A percentile compares a stretch with the other conserved stretches of the same genome.
Evolutionary conservation across 2,113 vertebrate species (phyloP).

Genomic region (Coryphaenoides rupestris): DNA sequence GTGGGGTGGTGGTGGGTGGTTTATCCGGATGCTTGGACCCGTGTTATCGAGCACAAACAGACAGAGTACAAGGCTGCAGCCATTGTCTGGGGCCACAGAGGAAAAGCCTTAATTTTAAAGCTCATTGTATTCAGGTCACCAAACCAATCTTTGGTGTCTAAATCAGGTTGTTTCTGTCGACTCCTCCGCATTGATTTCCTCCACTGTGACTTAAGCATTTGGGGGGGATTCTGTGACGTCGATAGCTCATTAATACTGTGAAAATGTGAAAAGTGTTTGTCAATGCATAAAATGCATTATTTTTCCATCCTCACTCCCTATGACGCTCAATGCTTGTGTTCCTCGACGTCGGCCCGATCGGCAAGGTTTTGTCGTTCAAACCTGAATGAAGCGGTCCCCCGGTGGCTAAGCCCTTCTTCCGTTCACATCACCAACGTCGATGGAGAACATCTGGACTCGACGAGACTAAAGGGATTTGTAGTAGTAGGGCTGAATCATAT

Average conservation of each 20-base stretch:
- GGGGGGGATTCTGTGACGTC: slow-evolving; percentile 9
- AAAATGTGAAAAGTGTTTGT: neutral
- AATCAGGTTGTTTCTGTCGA: slow-evolving; percentile 1
- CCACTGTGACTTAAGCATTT: slow-evolving; percentile 1
- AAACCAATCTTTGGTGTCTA: neutral
- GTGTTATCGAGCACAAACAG: slow-evolving; percentile 24
- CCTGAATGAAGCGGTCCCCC: too few species aligned
- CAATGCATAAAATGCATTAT: too few species aligned
- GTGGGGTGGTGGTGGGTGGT: neutral
- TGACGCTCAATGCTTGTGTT: too few species aligned
- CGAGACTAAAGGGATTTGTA: too few species aligned
- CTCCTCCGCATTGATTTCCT: neutral
- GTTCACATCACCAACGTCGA: too few species aligned
- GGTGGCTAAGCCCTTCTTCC: too few species aligned
- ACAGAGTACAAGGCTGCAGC: neutral
- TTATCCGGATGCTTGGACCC: slow-evolving; percentile 14
- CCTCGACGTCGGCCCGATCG: too few species aligned
- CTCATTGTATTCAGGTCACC: neutral
- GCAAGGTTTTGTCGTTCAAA: too few species aligned
- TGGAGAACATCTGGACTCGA: too few species aligned
- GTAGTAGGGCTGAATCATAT: too few species aligned
- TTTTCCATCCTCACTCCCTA: too few species aligned
- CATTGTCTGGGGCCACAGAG: slow-evolving; percentile 4
- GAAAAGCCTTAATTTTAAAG: slow-evolving; percentile 10
- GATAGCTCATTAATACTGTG: slow-evolving; percentile 14